Base-by-base conservation (phyloP, 2,113 vertebrate genomes). In the Sapajus apella region DNA sequence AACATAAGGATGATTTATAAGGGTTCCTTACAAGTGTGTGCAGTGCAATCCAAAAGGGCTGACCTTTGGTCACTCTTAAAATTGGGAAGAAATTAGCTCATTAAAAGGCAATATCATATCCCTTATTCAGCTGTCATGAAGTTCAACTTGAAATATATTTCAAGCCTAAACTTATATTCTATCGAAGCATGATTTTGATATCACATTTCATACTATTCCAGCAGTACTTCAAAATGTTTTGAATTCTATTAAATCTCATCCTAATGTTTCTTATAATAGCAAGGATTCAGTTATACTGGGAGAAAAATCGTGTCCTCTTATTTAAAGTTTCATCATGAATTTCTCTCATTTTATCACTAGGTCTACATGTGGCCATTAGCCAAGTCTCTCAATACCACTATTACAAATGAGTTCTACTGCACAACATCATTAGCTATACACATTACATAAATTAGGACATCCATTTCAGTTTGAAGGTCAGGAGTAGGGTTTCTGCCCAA, bases 41-140 rank as follows among this genome's bases (percentile, higher is more conserved):
- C 55, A 75, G 23, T 81, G 55, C 23, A 88, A 95, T 95, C 56
- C 27, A 23, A 68, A 95, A 89, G 30, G 93, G 45, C 23, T 85
- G 88, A 97, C 56, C 90, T 93, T 91, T 87, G 43, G 32, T 92
- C 72, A 84, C 40, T 92, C 64, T 95, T 81, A 93, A 97, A 96
- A 97, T 93, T 93, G 82, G 45, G 79, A 90, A 92, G 83, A 79
- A 95, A 95, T 96, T 91, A 82, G 81, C 79, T 96, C 88, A 95
- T 94, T 95, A 96, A 98, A 97, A 94, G 90, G 82, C 79, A 97
- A 77, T 97, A 91, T 68, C 30, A 91, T 94, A 93, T 61, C 50
- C 66, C 50, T 90, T 95, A 95, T 84, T 97, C 89, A 89, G 85
- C 92, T 97, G 61, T 94, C 83, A 93, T 80, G 3, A 96, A 95